phyloP scores from a whole-genome alignment of 2,888 invertebrate genomes.

The Gisinianus flammeolus region DNA sequence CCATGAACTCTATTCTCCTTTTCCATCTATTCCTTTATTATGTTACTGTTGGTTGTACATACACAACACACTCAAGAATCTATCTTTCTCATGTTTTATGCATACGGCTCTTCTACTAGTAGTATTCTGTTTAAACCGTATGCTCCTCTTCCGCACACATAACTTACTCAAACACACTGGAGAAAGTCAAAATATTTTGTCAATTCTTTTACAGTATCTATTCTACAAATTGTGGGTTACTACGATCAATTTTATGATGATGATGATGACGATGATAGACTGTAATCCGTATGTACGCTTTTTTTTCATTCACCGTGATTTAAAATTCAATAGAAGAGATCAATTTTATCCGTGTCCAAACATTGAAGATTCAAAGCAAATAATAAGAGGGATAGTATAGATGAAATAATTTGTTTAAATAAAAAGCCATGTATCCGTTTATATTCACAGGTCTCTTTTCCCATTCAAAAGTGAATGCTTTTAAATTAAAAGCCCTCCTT shows the following conservation, averaged over 20 bases:
- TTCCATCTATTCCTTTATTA: background rate
- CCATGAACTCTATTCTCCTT: background rate
- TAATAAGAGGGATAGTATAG: no score
- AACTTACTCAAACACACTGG: no score
- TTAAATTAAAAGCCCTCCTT: background rate
- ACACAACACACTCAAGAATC: background rate
- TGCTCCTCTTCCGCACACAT: background rate
- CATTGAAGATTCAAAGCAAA: no score
- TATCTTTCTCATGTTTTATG: conserved; percentile 1
- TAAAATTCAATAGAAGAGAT: no score
- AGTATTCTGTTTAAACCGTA: background rate
- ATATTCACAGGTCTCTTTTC: background rate
- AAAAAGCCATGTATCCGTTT: background rate
- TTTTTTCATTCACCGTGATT: no score
- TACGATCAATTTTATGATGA: no score
- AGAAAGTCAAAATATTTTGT: no score
- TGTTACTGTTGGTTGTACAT: background rate
- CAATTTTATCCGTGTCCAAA: no score
- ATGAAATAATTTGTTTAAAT: background rate
- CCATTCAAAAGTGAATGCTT: background rate
- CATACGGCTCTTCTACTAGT: background rate
- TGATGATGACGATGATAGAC: no score
- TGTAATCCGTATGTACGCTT: no score
- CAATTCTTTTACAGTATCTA: no score
- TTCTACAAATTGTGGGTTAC: no score